Conservation (phyloP, 2,888 invertebrate species). For the Silvanus unidentatus region DNA sequence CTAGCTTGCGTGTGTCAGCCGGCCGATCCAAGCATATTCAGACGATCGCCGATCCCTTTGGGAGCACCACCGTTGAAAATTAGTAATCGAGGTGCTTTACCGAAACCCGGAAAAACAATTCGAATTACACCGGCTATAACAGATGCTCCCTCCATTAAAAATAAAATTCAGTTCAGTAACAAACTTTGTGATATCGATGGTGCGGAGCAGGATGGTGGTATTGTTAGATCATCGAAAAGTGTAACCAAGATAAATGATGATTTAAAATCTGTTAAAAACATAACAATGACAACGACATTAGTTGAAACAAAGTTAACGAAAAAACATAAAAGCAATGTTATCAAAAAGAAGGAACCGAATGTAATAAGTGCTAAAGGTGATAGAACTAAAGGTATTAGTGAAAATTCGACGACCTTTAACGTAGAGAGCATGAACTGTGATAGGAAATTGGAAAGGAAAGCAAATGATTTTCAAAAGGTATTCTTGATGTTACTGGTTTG, state of each 20-base stretch:
- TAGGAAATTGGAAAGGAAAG: slow-evolving; percentile 16
- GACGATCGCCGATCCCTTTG: slow-evolving; percentile 51
- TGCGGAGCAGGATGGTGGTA: slow-evolving; percentile 2
- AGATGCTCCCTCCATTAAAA: slow-evolving; percentile 25
- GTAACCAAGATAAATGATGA: slow-evolving; percentile 10
- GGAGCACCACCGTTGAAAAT: slow-evolving; percentile 43
- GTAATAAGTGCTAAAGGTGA: slow-evolving; percentile 6
- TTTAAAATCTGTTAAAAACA: background rate
- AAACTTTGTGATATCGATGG: background rate
- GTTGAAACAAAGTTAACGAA: slow-evolving; percentile 15
- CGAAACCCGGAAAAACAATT: slow-evolving; percentile 31
- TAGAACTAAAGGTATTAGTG: slow-evolving; percentile 13
- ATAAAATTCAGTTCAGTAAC: slow-evolving; percentile 6
- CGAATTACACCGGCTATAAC: slow-evolving; percentile 28
- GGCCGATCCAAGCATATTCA: slow-evolving; percentile 53
- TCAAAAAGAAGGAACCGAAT: background rate
- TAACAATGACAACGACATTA: slow-evolving; percentile 4
- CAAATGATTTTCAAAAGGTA: slow-evolving; percentile 22
- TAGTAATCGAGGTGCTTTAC: slow-evolving; percentile 27
- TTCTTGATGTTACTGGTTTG: too few species aligned
- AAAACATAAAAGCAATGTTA: slow-evolving; percentile 7
- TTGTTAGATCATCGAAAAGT: slow-evolving; percentile 2
- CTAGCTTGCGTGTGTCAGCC: slow-evolving; percentile 65
- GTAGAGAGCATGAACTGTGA: slow-evolving; percentile 16
- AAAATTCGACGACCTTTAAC: slow-evolving; percentile 13